These are phyloP conservation scores for Bujurquina vittata DNA, from an alignment of 2,113 vertebrate genomes.

Conservation along the genomic window DNA sequence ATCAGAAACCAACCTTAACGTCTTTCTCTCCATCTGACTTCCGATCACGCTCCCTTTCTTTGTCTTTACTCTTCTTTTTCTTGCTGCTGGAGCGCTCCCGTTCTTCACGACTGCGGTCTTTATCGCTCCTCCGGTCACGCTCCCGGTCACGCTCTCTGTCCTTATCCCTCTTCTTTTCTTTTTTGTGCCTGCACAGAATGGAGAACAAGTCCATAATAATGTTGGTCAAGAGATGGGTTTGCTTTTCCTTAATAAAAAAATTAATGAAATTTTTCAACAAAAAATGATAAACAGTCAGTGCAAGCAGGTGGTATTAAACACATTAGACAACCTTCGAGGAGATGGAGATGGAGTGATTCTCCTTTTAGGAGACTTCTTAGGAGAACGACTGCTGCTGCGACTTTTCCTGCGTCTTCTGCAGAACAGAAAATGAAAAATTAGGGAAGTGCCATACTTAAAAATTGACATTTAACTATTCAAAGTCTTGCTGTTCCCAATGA, in stretches of 20 bases:
- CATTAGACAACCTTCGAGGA: constrained; percentile 84
- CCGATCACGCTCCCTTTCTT: constrained; percentile 89
- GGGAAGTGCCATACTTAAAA: neutral
- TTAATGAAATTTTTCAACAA: neutral
- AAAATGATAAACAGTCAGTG: neutral
- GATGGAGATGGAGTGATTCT: constrained; percentile 89
- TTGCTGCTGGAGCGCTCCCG: constrained; percentile 89
- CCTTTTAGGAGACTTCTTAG: constrained; percentile 91
- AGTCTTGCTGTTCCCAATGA: neutral
- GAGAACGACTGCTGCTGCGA: constrained; percentile 85
- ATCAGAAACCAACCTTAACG: constrained; percentile 84
- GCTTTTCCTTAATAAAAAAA: neutral
- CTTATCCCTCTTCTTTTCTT: constrained; percentile 96
- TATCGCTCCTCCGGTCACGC: constrained; percentile 73
- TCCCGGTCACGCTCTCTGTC: constrained; percentile 81
- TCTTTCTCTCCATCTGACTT: constrained; percentile 94
- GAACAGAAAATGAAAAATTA: neutral
- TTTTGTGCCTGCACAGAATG: constrained; percentile 87
- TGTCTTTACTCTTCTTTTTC: constrained; percentile 95
- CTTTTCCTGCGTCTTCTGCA: constrained; percentile 84
- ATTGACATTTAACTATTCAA: neutral
- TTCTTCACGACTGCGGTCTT: constrained; percentile 86
- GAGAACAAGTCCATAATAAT: neutral
- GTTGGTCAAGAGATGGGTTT: neutral
- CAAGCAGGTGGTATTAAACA: neutral